A percentile compares a stretch with the other conserved stretches of the same genome.
Evolutionary conservation across 2,888 invertebrate species (phyloP).

Genomic region (Actias luna): DNA sequence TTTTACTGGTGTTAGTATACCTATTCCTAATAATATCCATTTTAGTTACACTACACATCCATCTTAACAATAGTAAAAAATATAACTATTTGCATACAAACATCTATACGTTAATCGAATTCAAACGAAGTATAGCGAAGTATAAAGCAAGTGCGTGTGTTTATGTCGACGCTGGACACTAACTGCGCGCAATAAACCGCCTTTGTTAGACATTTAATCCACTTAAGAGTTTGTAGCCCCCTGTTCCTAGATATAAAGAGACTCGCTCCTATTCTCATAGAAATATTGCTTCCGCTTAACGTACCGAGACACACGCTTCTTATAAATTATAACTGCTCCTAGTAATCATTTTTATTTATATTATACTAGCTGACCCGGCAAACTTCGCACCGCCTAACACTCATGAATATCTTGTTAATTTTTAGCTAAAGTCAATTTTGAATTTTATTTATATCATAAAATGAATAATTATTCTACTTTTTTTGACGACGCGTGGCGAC

Average conservation of each 20-base stretch:
- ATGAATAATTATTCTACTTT: no score
- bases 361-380: no score
- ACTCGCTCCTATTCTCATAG: slow-evolving; percentile 50
- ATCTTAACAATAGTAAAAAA: no score
- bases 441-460: no score
- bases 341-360: neutral
- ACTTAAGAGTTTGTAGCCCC: slow-evolving; percentile 64
- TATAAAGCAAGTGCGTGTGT: slow-evolving; percentile 54
- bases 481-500: no score
- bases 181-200: slow-evolving; percentile 59
- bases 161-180: slow-evolving; percentile 43
- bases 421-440: no score
- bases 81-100: neutral
- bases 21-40: no score
- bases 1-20: no score
- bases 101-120: neutral
- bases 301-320: slow-evolving; percentile 26
- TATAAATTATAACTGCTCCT: slow-evolving; percentile 1
- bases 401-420: no score
- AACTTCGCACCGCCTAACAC: no score
- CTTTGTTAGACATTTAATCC: slow-evolving; percentile 73
- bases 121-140: slow-evolving; percentile 34
- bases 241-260: slow-evolving; percentile 49
- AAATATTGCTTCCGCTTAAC: slow-evolving; percentile 55
- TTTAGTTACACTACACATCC: no score